Evolutionary conservation across 2,888 invertebrate species (phyloP), one percentile per base, ranked within the genome.

Genomic region (Eristalis tenax): DNA sequence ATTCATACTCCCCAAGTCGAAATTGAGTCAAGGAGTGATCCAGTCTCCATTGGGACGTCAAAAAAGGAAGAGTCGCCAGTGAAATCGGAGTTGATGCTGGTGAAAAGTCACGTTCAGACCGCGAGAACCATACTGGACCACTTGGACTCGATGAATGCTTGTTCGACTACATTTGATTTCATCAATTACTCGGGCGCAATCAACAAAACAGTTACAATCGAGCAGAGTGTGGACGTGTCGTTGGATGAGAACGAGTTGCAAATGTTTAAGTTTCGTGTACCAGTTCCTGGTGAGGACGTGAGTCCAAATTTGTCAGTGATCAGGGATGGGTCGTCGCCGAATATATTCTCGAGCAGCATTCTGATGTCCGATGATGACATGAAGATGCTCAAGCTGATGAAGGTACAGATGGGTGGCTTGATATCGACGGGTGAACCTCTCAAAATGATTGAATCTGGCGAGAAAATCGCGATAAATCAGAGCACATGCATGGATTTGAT

Each of bases 161-260:
- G 74, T 6, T 83, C 78, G 10, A 87, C 38, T 59, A 87, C 87
- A 35, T 79, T 87, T 32, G 87, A 87, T 65, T 87, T 80, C 22
- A 87, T 87, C 6, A 87, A 87, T 56, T 80, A 56, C 32, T 83
- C 87, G 2, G 79, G 56, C 1, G 5, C 35, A 11, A 73, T 64
- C 0, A 87, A 73, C 13, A 79, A 65, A 68, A 43, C 87, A 22
- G 65, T 83, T 4, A 32, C 43, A 23, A 83, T 87, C 8, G 83
- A 83, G n/a, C 71, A 80, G 13, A 87, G 87, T 11, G 68, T 87
- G 1, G 87, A 83, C 13, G 83, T 87, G n/a, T 65, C 87, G 40
- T 59, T 87, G 2, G 64, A 40, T 5, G 76, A 83, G n/a, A 76
- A 64, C 11, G 87, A 87, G 61, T 11, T 87, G 43, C 75, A 87